A percentile compares a stretch with the other conserved stretches of the same genome.
These are phyloP conservation scores for Drosophila flavopinicola DNA, from an alignment of 2,888 invertebrate species.

Conservation along the genomic window DNA sequence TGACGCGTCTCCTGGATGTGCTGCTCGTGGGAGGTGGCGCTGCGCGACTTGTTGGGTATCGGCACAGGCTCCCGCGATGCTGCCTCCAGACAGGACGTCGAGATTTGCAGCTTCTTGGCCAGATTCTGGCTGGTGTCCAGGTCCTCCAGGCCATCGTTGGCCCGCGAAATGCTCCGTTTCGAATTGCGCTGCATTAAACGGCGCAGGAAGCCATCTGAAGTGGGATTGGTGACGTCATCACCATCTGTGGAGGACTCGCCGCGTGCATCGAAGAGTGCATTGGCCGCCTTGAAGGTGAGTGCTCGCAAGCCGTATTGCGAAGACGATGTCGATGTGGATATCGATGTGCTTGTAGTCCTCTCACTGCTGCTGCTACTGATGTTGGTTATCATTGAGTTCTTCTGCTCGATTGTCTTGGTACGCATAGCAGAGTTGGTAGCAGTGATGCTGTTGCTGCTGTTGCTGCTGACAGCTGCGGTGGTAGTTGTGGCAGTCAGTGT, in stretches of 20 bases:
- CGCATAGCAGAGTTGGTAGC: constrained; percentile 27
- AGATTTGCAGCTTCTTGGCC: constrained; percentile 78
- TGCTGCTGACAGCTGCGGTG: constrained; percentile 20
- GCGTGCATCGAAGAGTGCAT: constrained; percentile 66
- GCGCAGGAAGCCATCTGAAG: constrained; percentile 86
- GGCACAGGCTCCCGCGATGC: constrained; percentile 42
- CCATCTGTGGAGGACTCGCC: constrained; percentile 71
- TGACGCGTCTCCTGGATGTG: constrained; percentile 79
- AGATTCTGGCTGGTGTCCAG: constrained; percentile 75
- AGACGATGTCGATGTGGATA: constrained; percentile 18
- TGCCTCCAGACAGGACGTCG: constrained; percentile 65
- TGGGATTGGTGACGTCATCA: constrained; percentile 45
- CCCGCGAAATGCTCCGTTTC: constrained; percentile 88
- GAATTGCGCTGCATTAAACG: constrained; percentile 89
- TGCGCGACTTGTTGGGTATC: constrained; percentile 59
- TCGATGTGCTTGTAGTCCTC: constrained; percentile 4
- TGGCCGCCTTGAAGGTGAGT: constrained; percentile 64
- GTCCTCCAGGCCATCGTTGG: constrained; percentile 74
- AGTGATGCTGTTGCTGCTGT: too few species aligned
- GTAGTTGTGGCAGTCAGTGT: constrained; percentile 64
- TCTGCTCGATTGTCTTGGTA: constrained; percentile 54
- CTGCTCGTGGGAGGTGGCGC: constrained; percentile 74
- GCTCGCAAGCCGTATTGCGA: constrained; percentile 66
- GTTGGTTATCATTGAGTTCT: constrained; percentile 13
- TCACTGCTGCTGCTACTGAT: constrained; percentile 14